phyloP scores from a whole-genome alignment of 2,113 vertebrate genomes.

The Steatornis caripensis region DNA sequence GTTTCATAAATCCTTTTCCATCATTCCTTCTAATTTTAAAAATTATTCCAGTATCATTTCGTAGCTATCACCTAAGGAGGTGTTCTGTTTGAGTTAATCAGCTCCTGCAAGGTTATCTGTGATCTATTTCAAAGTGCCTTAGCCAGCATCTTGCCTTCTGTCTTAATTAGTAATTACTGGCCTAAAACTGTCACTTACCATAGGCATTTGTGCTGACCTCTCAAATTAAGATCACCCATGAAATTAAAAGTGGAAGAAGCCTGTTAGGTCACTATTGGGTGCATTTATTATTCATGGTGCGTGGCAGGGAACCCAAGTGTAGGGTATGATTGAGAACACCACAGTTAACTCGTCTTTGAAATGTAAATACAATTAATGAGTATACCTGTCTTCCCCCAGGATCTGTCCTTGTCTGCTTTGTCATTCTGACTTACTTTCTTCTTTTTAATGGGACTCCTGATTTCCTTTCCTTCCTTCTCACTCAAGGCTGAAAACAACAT shows the following conservation, averaged over 20 bases:
- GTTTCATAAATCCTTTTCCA: not conserved
- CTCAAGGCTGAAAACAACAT: not conserved
- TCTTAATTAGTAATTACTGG: slow-evolving; percentile 41
- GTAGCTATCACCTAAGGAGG: slow-evolving; percentile 32
- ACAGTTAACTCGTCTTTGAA: slow-evolving; percentile 44
- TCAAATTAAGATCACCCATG: slow-evolving; percentile 1
- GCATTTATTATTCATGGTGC: slow-evolving; percentile 25
- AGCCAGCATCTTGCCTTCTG: slow-evolving; percentile 9
- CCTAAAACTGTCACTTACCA: slow-evolving; percentile 23
- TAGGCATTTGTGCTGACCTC: slow-evolving; percentile 27
- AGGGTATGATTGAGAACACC: not conserved
- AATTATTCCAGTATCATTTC: slow-evolving; percentile 18
- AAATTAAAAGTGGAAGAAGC: slow-evolving; percentile 29
- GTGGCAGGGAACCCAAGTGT: not conserved
- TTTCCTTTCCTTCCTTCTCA: slow-evolving; percentile 10
- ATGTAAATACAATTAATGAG: slow-evolving; percentile 58
- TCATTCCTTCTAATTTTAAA: slow-evolving; percentile 23
- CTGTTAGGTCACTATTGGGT: not conserved
- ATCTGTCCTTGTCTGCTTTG: slow-evolving; percentile 12
- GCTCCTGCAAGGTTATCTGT: slow-evolving; percentile 42
- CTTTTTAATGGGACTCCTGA: not conserved
- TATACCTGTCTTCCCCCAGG: slow-evolving; percentile 11
- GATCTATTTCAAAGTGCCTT: not conserved
- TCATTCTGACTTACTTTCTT: not conserved
- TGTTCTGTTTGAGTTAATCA: slow-evolving; percentile 18